A percentile compares a stretch with the other conserved stretches of the same genome.
These are phyloP conservation scores for Colossoma macropomum DNA, from an alignment of 2,113 vertebrate species.

Conservation along the genomic window DNA sequence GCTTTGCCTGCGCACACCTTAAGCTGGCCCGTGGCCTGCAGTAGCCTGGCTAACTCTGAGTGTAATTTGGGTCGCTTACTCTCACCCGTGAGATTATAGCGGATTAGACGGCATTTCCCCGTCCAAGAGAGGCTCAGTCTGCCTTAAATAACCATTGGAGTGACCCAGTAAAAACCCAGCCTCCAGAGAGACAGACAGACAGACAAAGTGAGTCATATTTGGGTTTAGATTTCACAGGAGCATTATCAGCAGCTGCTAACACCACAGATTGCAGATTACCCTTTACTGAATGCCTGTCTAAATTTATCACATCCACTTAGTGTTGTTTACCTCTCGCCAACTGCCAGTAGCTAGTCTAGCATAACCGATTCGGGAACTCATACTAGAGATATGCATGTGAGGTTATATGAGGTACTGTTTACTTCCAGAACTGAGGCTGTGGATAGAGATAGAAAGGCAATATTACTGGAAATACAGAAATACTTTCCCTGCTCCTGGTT, in stretches of 20 bases:
- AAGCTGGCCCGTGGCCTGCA: neutral
- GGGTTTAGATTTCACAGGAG: constrained; percentile 21
- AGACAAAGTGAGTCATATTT: neutral
- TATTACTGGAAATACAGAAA: neutral
- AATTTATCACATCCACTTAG: constrained; percentile 9
- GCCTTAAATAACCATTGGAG: constrained; percentile 10
- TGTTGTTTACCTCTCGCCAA: neutral
- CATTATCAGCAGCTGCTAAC: constrained; percentile 9
- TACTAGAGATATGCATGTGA: neutral
- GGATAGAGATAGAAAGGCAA: neutral
- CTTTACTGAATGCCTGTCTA: constrained; percentile 3
- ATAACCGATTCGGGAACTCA: neutral
- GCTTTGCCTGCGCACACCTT: neutral
- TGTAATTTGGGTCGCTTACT: constrained; percentile 49
- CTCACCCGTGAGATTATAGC: constrained; percentile 18
- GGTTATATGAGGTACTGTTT: neutral
- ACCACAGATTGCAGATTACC: constrained; percentile 23
- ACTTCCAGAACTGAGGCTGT: neutral
- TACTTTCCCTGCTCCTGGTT: too few relatives aligned
- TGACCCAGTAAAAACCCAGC: neutral
- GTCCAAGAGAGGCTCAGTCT: constrained; percentile 6
- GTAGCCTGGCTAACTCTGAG: constrained; percentile 15
- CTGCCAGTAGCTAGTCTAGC: neutral
- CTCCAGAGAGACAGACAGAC: neutral
- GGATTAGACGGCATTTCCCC: constrained; percentile 44